These are phyloP conservation scores for Hypotaenidia okinawae DNA, from an alignment of 2,797 vertebrate species.

Conservation along the genomic window DNA sequence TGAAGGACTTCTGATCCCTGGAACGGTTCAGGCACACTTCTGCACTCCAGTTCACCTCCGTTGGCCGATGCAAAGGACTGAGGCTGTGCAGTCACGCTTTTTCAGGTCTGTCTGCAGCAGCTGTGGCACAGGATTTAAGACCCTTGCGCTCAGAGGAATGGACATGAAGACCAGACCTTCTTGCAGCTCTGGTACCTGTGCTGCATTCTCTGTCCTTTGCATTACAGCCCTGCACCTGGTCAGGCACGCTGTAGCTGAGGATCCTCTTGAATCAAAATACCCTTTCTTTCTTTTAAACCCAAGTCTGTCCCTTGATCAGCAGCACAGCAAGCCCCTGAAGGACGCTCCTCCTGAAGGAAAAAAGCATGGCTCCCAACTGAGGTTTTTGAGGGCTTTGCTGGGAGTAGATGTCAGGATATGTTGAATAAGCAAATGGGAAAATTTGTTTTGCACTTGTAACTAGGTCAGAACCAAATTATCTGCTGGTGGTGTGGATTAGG, in stretches of 20 bases:
- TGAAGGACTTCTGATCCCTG: neutral
- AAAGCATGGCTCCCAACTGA: neutral
- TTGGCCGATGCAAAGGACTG: neutral
- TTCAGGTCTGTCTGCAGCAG: neutral
- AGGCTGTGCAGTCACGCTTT: neutral
- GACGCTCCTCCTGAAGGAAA: neutral
- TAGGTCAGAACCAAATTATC: slow-evolving; percentile 45
- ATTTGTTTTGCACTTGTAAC: slow-evolving; percentile 32
- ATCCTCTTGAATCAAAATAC: neutral
- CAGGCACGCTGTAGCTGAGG: neutral
- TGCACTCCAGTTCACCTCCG: neutral
- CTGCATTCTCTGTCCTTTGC: neutral
- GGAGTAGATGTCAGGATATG: slow-evolving; percentile 6
- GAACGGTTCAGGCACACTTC: neutral
- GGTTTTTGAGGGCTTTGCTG: neutral
- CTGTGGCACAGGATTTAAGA: neutral
- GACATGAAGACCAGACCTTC: neutral
- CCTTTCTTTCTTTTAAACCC: neutral
- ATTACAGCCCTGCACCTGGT: neutral
- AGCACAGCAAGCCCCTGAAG: neutral
- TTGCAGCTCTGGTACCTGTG: neutral
- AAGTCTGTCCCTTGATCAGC: neutral
- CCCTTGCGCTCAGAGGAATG: neutral
- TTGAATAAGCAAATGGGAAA: slow-evolving; percentile 37
- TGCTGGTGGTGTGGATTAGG: slow-evolving; percentile 51